phyloP scores from a whole-genome alignment of 35 echinoderm and acorn worm species.

The Heliocidaris tuberculata region DNA sequence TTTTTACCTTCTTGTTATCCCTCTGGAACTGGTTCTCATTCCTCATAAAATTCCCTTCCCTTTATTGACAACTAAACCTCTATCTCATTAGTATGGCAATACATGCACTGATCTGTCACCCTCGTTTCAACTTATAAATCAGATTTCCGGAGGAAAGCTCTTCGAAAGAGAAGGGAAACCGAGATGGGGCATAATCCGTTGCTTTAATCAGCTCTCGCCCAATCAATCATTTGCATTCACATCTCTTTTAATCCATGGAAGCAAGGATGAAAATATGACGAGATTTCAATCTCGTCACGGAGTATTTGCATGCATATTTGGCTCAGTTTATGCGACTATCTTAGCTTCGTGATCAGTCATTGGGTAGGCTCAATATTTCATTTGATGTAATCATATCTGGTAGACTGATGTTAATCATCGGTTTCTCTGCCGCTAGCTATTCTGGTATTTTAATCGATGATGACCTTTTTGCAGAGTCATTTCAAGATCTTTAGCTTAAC shows the following conservation, averaged over 20 bases:
- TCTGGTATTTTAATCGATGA: background rate
- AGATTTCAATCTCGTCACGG: background rate
- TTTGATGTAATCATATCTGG: background rate
- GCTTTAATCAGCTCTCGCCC: background rate
- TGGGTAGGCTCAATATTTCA: background rate
- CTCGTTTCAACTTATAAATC: slow-evolving; percentile 15
- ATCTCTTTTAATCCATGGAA: background rate
- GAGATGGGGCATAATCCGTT: background rate
- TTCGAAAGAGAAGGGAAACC: background rate
- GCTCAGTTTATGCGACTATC: background rate
- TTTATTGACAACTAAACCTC: background rate
- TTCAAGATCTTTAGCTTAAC: background rate
- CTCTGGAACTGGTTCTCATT: background rate
- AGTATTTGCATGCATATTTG: background rate
- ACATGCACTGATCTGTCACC: background rate
- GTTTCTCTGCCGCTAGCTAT: background rate
- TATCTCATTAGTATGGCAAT: slow-evolving; percentile 4
- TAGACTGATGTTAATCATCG: background rate
- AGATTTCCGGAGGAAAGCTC: background rate
- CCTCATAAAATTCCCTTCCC: background rate
- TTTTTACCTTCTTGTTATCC: background rate
- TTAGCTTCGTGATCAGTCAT: background rate
- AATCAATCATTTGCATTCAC: background rate
- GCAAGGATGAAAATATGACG: background rate
- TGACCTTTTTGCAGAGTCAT: background rate